Percentiles rank a stretch among this genome's conserved stretches.
Evolutionary conservation across 1,140 invertebrate species (phyloP).

Genomic region (Mya arenaria): DNA sequence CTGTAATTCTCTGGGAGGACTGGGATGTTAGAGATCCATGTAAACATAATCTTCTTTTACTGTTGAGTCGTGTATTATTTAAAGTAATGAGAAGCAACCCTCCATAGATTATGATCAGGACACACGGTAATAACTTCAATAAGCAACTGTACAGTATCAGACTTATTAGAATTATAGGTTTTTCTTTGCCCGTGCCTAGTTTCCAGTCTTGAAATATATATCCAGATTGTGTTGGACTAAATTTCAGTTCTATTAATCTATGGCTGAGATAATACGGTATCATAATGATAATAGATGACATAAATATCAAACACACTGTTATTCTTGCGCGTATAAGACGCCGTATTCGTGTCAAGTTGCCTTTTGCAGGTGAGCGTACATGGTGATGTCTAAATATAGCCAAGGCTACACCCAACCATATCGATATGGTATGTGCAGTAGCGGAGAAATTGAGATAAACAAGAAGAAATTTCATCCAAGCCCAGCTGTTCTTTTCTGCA

Average conservation of each 20-base stretch:
- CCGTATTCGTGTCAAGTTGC: constrained; percentile 85
- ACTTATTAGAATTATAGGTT: constrained; percentile 69
- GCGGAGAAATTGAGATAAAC: constrained; percentile 85
- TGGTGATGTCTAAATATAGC: constrained; percentile 96
- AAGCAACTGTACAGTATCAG: constrained; percentile 73
- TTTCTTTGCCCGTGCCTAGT: constrained; percentile 56
- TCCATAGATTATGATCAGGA: constrained; percentile 81
- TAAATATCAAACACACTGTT: constrained; percentile 87
- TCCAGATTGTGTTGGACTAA: constrained; percentile 34
- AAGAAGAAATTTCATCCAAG: constrained; percentile 75
- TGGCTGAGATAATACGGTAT: constrained; percentile 86
- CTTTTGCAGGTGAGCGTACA: constrained; percentile 85
- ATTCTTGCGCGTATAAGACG: constrained; percentile 84
- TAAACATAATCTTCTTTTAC: constrained; percentile 70
- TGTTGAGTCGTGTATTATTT: constrained; percentile 67
- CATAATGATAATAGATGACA: constrained; percentile 88
- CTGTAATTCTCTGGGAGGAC: constrained; percentile 18
- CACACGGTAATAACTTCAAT: constrained; percentile 81
- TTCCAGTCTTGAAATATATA: constrained; percentile 63
- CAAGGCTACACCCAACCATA: constrained; percentile 94
- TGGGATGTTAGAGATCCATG: constrained; percentile 59
- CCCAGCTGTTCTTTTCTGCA: constrained; percentile 56
- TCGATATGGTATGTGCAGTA: constrained; percentile 95
- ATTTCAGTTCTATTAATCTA: constrained; percentile 45
- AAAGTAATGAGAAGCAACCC: constrained; percentile 78